Evolutionary conservation across 2,797 vertebrate genomes (phyloP).

Genomic region (Tangara arthus): DNA sequence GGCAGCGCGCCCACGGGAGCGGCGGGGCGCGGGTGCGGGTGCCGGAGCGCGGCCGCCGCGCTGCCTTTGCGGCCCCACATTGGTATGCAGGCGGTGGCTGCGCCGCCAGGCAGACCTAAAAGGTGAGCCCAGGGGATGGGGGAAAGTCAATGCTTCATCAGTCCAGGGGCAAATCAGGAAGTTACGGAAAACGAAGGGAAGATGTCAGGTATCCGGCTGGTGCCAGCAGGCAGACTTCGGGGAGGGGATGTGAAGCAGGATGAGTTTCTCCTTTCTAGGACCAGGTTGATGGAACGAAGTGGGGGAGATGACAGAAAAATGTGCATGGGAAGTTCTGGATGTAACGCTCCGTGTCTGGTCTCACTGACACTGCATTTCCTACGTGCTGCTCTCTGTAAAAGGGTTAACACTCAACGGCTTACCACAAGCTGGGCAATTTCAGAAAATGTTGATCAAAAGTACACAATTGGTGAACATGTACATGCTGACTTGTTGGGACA

Average conservation of each 20-base stretch:
- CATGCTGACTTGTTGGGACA: background rate
- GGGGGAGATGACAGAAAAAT: background rate
- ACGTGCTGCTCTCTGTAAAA: background rate
- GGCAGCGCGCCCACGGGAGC: background rate
- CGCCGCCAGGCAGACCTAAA: constrained; percentile 54
- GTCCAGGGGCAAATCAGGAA: background rate
- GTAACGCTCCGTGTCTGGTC: background rate
- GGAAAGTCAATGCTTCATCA: background rate
- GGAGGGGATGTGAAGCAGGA: background rate
- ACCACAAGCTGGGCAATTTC: background rate
- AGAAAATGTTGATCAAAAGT: background rate
- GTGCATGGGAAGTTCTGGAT: constrained; percentile 8
- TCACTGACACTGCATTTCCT: background rate
- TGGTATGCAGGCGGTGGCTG: constrained; percentile 69
- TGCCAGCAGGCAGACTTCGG: background rate
- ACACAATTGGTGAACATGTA: background rate
- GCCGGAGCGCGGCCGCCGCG: background rate
- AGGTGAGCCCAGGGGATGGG: constrained; percentile 46
- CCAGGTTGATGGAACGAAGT: background rate
- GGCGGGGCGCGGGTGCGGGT: background rate
- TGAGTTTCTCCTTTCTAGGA: background rate
- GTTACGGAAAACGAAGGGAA: background rate
- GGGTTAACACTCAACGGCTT: background rate
- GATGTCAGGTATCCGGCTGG: background rate
- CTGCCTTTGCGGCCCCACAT: constrained; percentile 59